A percentile compares a stretch with the other conserved stretches of the same genome.
phyloP scores from a whole-genome alignment of 1,140 invertebrate genomes.

The Cephus cinctus region DNA sequence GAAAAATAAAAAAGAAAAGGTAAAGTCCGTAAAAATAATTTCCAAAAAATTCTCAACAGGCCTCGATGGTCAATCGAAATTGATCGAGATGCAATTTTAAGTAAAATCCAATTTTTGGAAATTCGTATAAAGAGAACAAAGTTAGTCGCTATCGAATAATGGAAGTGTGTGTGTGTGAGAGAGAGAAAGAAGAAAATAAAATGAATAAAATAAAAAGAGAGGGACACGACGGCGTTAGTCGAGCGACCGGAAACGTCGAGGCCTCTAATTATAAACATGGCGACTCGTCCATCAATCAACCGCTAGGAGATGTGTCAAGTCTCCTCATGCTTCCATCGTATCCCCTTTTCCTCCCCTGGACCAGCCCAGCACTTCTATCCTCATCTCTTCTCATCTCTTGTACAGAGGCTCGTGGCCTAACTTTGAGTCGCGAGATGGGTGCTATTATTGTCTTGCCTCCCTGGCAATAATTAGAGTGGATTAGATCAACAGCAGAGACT shows the following conservation, averaged over 20 bases:
- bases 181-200: no score
- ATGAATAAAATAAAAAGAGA: no score
- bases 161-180: no score
- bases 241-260: conserved; percentile 39
- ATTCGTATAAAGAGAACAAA: no score
- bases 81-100: no score
- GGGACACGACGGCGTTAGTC: conserved; percentile 13
- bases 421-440: conserved; percentile 26
- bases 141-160: no score
- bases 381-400: no score
- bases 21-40: no score
- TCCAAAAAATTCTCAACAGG: no score
- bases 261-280: conserved; percentile 51
- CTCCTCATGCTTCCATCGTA: conserved; percentile 12
- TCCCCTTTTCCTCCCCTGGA: conserved; percentile 15
- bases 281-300: conserved; percentile 47
- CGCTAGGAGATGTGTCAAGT: conserved; percentile 24
- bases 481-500: conserved; percentile 8
- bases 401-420: conserved; percentile 17
- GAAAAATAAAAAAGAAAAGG: no score
- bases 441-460: conserved; percentile 35
- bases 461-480: conserved; percentile 23
- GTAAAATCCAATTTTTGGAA: no score
- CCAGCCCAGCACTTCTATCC: conserved; percentile 18
- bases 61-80: no score